Evolutionary conservation across 2,888 invertebrate species (phyloP).

Genomic region (Acutogordius australiensis): DNA sequence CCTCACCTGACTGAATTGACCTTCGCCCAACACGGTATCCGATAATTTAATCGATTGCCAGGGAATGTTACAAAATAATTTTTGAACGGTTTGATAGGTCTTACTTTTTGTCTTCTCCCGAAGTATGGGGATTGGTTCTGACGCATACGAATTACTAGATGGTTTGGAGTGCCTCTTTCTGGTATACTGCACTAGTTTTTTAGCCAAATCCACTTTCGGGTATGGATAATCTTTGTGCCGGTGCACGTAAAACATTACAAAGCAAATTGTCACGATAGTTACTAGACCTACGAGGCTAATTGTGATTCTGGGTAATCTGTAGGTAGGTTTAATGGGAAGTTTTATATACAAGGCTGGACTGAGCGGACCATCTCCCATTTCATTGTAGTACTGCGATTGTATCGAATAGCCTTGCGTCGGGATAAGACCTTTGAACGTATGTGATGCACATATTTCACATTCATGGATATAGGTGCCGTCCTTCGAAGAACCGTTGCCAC

Average conservation of each 20-base stretch:
- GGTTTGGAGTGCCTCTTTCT: background rate
- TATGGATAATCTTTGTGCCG: background rate
- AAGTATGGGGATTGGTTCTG: too few species aligned
- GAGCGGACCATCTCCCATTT: background rate
- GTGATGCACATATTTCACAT: background rate
- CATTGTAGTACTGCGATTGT: background rate
- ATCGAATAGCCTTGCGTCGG: background rate
- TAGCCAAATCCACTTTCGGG: background rate
- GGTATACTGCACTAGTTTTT: background rate
- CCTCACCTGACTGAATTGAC: slow-evolving; percentile 2
- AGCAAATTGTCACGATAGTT: background rate
- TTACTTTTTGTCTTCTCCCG: background rate
- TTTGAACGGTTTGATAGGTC: background rate
- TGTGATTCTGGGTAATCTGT: background rate
- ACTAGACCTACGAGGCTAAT: background rate
- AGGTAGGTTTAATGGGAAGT: background rate
- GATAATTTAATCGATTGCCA: slow-evolving; percentile 1
- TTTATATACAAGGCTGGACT: background rate
- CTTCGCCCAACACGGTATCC: slow-evolving; percentile 9
- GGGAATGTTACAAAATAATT: slow-evolving; percentile 4
- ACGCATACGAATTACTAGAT: background rate
- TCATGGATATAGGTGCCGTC: background rate
- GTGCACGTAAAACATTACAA: too few species aligned
- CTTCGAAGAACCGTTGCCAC: background rate
- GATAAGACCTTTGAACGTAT: background rate